Base-by-base conservation (phyloP, 1,140 invertebrate genomes). In the Diabrotica virgifera region DNA sequence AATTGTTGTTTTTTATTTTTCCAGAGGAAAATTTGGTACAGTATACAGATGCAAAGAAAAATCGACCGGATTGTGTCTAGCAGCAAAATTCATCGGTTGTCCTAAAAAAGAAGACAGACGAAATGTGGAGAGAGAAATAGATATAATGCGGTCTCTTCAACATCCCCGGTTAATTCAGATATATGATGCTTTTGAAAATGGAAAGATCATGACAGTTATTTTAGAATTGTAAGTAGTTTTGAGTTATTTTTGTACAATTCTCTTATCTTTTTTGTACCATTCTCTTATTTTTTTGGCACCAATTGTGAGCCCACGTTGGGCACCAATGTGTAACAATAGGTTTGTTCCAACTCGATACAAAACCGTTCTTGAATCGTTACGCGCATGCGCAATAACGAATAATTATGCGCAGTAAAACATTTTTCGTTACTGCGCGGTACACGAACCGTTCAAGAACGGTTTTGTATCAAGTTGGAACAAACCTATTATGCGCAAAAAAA, bases 11-110 rank as follows among this genome's bases (percentile, higher is more conserved):
- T n/a, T 59, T 37, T 52, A 12, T 54, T 56, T 56, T 81, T 82
- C 14, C 80, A 99, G 97, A 70, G 97, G 97, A 3, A 98, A 99
- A 87, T 99, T 99, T 81, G 96, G 96, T 13, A 96, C 94, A 24
- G 97, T 99, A 6, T 97, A 96, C 82, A 86, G 89, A 76, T 98
- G 96, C 78, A 85, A 84, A 63, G 95, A 98, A 78, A 94, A 91
- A 78, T 81, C 81, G 10, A 92, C 89, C 0, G 89, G 90, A 0
- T 80, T 95, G 56, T 85, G 87, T 63, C 81, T 98, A 65, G 97
- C 97, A 0, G 95, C 95, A 0, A 99, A 99, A 81, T 94, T 97
- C 76, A 92, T 99, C 52, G 89, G 87, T 50, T 90, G 93, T 8
- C 86, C 85, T 14, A 88, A 91, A 63, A 87, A 91, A 64, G 93